Evolutionary conservation across 2,113 vertebrate genomes (phyloP).

Genomic region (Ciconia boyciana): DNA sequence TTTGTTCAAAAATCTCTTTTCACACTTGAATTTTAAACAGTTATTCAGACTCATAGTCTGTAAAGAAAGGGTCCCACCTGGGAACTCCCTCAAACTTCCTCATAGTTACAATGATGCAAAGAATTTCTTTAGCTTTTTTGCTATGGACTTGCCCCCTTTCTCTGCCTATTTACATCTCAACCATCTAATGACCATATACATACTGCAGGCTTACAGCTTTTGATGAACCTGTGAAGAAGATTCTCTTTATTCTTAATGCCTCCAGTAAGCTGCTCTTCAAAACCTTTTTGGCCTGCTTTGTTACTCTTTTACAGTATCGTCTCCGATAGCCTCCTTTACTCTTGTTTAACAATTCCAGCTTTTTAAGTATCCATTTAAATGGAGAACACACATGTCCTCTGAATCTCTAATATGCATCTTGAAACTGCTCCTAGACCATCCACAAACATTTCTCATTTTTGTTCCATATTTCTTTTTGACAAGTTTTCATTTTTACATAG

Average conservation of each 20-base stretch:
- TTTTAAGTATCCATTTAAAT: neutral
- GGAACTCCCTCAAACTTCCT: neutral
- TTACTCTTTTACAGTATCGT: neutral
- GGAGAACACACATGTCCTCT: neutral
- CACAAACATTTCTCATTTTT: neutral
- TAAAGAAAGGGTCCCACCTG: neutral
- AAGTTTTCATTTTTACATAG: neutral
- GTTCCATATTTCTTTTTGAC: neutral
- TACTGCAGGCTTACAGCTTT: neutral
- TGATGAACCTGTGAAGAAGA: neutral
- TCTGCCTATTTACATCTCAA: neutral
- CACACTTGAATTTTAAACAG: neutral
- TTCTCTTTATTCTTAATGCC: neutral
- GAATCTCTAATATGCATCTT: neutral
- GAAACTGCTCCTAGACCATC: neutral
- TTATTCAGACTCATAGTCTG: neutral
- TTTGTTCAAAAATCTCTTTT: neutral
- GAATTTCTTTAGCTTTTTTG: neutral
- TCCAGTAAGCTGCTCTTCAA: neutral
- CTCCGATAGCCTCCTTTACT: neutral
- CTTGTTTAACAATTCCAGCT: neutral
- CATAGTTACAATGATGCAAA: neutral
- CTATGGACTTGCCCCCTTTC: neutral
- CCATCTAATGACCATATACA: neutral
- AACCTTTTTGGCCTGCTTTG: neutral